Evolutionary conservation across 2,888 invertebrate species (phyloP), one percentile per base, ranked within the genome.

Genomic region (Drosophila peninsularis): DNA sequence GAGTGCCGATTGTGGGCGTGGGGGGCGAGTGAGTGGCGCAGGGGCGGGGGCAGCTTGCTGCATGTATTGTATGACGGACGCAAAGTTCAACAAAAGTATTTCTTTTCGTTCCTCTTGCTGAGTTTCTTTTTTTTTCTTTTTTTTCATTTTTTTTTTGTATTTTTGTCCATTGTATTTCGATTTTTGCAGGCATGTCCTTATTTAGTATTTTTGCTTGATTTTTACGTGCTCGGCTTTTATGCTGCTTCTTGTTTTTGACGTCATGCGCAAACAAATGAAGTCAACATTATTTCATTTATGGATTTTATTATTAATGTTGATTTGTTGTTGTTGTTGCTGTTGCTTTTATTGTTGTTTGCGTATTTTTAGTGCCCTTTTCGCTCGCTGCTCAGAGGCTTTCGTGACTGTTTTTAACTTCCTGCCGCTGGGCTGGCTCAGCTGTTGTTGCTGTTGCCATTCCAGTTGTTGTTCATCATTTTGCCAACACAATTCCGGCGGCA

Each of bases 271-370:
- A 70, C 67, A 88, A 88, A 82, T 83, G 72, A 74, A 88, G 78
- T 82, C 78, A 75, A 88, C 90, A 86, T 82, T 82, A 82, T 84
- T 89, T 78, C 74, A 70, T 79, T 90, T 89, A 90, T 89, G 80
- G 88, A 89, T 88, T 89, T 89, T 80, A 70, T 82, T 83, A 87
- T 89, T 88, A 79, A 84, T 75, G 86, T 80, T 85, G 86, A 71
- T 61, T 66, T 86, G 73, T 36, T 65, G 54, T 21, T 39, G n/a
- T 68, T 57, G 36, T 34, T 79, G 58, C 24, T 69, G 27, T 60
- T 79, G 62, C 24, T 69, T 13, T 60, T 64, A 56, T 67, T 71
- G 24, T 47, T 69, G 34, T 34, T 57, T 69, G 21, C 49, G 63
- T 74, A 78, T 81, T 82, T 85, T 74, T 82, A 82, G 88, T 82